phyloP scores from a whole-genome alignment of 2,888 invertebrate genomes.

The Xestobium rufovillosum region DNA sequence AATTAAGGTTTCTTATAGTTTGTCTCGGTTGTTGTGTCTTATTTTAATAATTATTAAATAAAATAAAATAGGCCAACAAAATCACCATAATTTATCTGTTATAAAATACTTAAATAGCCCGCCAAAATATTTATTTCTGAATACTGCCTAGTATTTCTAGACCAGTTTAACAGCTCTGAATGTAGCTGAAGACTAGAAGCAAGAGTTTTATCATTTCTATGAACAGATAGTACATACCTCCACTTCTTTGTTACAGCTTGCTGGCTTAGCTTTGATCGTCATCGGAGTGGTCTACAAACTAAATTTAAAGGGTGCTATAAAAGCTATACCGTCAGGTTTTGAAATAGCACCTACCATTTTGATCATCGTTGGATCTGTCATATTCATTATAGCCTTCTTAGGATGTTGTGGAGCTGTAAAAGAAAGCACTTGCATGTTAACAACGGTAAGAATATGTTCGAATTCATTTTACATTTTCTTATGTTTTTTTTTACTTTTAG shows the following conservation, averaged over 20 bases:
- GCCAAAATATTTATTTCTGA: too few species aligned
- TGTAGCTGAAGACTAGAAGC: too few species aligned
- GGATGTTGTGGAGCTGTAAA: constrained; percentile 44
- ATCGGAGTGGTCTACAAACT: constrained; percentile 59
- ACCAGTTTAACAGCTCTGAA: too few species aligned
- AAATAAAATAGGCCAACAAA: too few species aligned
- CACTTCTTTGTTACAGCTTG: constrained; percentile 50
- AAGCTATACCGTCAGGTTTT: constrained; percentile 33
- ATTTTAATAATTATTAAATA: too few species aligned
- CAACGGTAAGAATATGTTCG: constrained; percentile 34
- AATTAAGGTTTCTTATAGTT: too few species aligned
- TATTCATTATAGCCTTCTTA: constrained; percentile 45
- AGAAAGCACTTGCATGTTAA: constrained; percentile 42
- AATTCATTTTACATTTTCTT: neutral
- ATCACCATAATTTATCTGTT: too few species aligned
- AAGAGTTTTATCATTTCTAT: too few species aligned
- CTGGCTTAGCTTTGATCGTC: constrained; percentile 61
- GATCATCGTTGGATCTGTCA: constrained; percentile 60
- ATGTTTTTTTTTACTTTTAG: constrained; percentile 43
- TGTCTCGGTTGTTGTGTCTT: too few species aligned
- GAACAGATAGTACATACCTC: too few species aligned
- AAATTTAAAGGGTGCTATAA: constrained; percentile 45
- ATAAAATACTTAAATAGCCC: too few species aligned
- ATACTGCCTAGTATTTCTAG: too few species aligned
- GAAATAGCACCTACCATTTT: constrained; percentile 56